phyloP scores from a whole-genome alignment of 1,140 invertebrate genomes.

The Drosophila fuyamai region DNA sequence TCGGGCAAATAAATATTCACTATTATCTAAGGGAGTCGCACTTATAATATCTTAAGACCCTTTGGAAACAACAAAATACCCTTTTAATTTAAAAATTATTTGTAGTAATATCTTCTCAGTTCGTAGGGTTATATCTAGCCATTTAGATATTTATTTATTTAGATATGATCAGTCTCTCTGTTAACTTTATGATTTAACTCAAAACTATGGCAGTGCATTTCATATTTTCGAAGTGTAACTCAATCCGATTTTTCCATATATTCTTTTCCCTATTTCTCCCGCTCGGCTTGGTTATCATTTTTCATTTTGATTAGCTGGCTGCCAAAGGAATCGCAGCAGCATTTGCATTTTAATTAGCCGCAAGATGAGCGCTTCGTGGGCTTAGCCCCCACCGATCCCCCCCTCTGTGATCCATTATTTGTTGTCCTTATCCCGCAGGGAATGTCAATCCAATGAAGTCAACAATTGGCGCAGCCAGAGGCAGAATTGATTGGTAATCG shows the following conservation, averaged over 20 bases:
- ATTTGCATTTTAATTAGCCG: constrained; percentile 62
- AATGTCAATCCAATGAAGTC: constrained; percentile 57
- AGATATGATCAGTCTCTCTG: too few species aligned
- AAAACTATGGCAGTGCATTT: neutral
- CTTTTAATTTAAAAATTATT: too few species aligned
- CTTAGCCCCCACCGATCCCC: neutral
- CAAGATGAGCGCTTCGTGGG: neutral
- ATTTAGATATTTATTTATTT: too few species aligned
- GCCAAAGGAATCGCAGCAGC: constrained; percentile 27
- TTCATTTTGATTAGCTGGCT: constrained; percentile 42
- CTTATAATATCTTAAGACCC: too few species aligned
- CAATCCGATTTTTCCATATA: too few species aligned
- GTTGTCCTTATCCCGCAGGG: constrained; percentile 27
- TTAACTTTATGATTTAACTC: too few species aligned
- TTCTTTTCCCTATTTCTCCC: neutral
- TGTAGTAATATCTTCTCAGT: too few species aligned
- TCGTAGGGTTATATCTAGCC: too few species aligned
- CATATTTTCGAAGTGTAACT: neutral
- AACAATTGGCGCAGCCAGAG: constrained; percentile 61
- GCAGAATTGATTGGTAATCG: constrained; percentile 71
- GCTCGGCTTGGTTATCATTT: constrained; percentile 21
- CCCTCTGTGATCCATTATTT: constrained; percentile 7
- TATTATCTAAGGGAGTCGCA: too few species aligned
- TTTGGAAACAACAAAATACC: too few species aligned
- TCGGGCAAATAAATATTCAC: too few species aligned